Conservation (phyloP, 2,888 invertebrate species). For the Abrostola tripartita region DNA sequence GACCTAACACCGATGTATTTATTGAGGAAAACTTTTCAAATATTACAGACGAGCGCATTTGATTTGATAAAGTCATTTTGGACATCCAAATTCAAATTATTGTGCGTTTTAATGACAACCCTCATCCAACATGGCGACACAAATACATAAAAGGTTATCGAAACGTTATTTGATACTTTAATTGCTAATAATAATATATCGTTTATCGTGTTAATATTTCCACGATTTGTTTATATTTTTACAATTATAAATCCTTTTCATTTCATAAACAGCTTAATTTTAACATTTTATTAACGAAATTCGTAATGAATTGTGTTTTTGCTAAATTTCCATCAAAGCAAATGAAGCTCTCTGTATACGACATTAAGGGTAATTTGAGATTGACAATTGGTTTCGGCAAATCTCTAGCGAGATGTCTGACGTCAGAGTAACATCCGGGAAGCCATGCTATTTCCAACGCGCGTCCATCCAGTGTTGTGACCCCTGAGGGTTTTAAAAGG, state of each 20-base stretch:
- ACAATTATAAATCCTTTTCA: not conserved
- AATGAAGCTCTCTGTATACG: constrained; percentile 58
- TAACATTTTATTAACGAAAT: constrained; percentile 22
- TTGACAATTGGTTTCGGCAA: constrained; percentile 69
- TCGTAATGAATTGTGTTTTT: constrained; percentile 23
- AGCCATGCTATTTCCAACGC: constrained; percentile 81
- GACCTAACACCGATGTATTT: constrained; percentile 13
- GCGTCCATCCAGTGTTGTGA: constrained; percentile 54
- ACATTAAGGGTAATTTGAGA: constrained; percentile 67
- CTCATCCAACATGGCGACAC: not conserved
- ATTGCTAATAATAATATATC: not conserved
- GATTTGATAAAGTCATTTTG: constrained; percentile 40
- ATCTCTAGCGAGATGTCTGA: constrained; percentile 79
- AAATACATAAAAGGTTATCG: not conserved
- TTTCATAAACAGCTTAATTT: constrained; percentile 5
- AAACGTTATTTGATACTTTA: constrained; percentile 1
- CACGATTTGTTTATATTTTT: not conserved
- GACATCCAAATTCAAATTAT: constrained; percentile 7
- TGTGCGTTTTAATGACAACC: constrained; percentile 14
- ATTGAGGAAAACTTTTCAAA: constrained; percentile 47
- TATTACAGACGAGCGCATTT: constrained; percentile 15
- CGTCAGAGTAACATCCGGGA: constrained; percentile 85
- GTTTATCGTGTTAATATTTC: not conserved
- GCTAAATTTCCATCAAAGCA: constrained; percentile 42
- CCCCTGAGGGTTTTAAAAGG: constrained; percentile 26